Evolutionary conservation across 2,888 invertebrate species (phyloP).

Genomic region (Megalurothrips usitatus): DNA sequence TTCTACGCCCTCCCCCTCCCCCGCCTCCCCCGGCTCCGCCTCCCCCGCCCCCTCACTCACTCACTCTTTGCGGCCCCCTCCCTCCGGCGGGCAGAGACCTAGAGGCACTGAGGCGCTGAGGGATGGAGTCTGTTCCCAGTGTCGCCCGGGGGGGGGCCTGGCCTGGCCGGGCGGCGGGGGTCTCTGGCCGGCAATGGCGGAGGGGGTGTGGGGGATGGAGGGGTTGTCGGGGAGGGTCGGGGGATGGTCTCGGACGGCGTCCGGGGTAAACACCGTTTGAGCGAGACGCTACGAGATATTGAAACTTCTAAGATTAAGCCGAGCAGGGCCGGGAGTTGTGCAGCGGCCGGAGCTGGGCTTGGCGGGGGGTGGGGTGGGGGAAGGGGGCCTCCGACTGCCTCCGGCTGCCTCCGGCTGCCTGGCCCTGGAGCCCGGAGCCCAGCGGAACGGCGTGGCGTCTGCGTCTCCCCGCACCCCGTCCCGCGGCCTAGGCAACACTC

Average conservation of each 20-base stretch:
- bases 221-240: not conserved
- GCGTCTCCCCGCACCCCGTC: too few relatives aligned
- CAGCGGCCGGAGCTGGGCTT: not conserved
- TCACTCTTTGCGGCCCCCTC: too few relatives aligned
- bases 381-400: not conserved
- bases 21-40: too few relatives aligned
- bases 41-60: too few relatives aligned
- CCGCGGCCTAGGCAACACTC: too few relatives aligned
- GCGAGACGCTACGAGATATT: slow-evolving; percentile 26
- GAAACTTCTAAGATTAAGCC: slow-evolving; percentile 22
- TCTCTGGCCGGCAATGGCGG: not conserved
- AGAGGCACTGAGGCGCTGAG: not conserved
- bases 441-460: too few relatives aligned
- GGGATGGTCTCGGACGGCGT: slow-evolving; percentile 8
- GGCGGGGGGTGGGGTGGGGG: too few relatives aligned
- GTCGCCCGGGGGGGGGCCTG: not conserved
- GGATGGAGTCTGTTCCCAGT: not conserved
- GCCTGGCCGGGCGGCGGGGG: too few relatives aligned
- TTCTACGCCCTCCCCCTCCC: too few relatives aligned
- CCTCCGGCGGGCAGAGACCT: too few relatives aligned
- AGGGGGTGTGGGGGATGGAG: not conserved
- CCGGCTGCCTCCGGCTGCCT: not conserved
- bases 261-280: slow-evolving; percentile 24
- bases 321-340: not conserved
- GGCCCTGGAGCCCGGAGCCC: too few relatives aligned